These are phyloP conservation scores for Oreochromis spilurus DNA, from an alignment of 2,113 vertebrate genomes.

Conservation along the genomic window DNA sequence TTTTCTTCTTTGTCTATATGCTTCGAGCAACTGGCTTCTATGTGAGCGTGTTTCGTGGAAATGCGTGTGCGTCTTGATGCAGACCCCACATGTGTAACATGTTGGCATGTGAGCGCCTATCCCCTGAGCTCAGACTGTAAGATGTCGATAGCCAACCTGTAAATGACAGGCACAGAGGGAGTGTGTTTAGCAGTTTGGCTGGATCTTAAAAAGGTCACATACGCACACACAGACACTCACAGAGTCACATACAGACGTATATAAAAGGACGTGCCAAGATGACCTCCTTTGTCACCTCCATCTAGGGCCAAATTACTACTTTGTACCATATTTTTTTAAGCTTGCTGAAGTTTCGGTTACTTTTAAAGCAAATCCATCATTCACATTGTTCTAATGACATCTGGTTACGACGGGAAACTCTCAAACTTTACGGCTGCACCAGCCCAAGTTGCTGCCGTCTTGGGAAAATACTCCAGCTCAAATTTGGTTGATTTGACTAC, in stretches of 20 bases:
- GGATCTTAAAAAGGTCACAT: constrained; percentile 77
- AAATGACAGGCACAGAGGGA: constrained; percentile 80
- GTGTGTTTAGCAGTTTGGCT: constrained; percentile 72
- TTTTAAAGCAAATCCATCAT: neutral
- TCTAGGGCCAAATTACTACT: neutral
- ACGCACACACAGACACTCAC: neutral
- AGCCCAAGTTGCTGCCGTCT: neutral
- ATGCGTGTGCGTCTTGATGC: neutral
- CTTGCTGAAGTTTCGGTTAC: neutral
- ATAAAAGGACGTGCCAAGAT: neutral
- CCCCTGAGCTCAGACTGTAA: constrained; percentile 56
- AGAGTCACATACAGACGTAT: neutral
- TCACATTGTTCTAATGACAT: neutral
- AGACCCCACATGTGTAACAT: neutral
- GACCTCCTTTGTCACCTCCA: constrained; percentile 6
- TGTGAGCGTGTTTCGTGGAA: neutral
- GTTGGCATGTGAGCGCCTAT: constrained; percentile 10
- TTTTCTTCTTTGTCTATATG: neutral
- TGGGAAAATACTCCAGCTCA: neutral
- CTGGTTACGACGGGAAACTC: neutral
- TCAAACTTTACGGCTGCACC: neutral
- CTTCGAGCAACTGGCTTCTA: neutral
- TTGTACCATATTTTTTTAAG: neutral
- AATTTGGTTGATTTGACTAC: neutral
- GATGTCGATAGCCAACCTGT: constrained; percentile 72